Evolutionary conservation across 2,113 vertebrate genomes (phyloP), one percentile per base, ranked within the genome.

Genomic region (Phrynosoma platyrhinos): DNA sequence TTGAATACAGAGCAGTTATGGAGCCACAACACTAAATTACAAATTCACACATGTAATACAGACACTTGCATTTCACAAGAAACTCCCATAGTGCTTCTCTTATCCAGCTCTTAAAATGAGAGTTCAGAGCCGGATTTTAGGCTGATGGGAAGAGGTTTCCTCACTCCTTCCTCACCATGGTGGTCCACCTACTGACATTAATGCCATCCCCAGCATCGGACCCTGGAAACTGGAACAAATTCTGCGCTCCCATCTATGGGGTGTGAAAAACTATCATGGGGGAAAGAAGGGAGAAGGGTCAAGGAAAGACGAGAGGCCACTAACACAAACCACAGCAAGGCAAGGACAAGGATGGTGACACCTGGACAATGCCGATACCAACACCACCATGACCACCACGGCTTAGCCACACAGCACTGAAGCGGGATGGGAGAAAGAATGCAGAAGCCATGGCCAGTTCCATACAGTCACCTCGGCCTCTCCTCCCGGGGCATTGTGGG

Each of bases 381-480:
- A 4, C 3, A 21, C 62, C 82, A 74, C 5, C 42, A 12, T 6
- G 55, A 89, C 89, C 27, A 77, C 84, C 86, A 88, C 21, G 0
- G 32, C 2, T 23, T 0, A 86, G 90, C 89, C 18, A 84, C 93
- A 90, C 88, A 91, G 85, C 90, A 91, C 89, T 78, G 86, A 77
- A 92, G 82, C 89, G 91, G 36, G 82, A 53, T 0, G 84, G 32
- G 88, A 82, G 9, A 55, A 21, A 55, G n/a, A 13, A 80, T 0
- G 88, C 80, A 82, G 92, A 85, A 91, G 82, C 92, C 75, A 84
- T 9, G 53, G 83, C 52, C 0, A 6, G 80, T 36, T 32, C 21
- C 55, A 42, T 62, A n/a, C 88, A 89, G 92, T 93, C 95, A 95
- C 92, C 95, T 91, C 91, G 71, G 91, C 89, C 91, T 91, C 36